Conservation (phyloP, 2,113 vertebrate species). For the Orcinus orca region DNA sequence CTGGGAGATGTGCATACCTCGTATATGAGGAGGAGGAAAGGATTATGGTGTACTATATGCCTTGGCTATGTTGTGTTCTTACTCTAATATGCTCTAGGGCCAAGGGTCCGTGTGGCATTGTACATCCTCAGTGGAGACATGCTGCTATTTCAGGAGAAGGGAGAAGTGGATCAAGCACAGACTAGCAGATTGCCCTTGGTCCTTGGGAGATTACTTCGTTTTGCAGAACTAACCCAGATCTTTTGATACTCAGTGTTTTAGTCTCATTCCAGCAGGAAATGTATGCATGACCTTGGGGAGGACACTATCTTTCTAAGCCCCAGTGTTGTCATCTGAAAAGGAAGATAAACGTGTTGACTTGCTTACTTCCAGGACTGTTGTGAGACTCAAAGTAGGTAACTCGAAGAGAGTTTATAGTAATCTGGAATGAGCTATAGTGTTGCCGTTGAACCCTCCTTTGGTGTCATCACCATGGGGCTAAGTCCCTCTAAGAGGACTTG, state of each 20-base stretch:
- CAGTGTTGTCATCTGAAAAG: background rate
- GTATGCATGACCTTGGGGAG: background rate
- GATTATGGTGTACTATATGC: fast-evolving
- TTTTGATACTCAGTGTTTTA: background rate
- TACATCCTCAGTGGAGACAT: background rate
- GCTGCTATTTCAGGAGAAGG: background rate
- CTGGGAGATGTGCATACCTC: background rate
- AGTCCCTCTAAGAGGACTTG: background rate
- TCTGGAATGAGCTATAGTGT: background rate
- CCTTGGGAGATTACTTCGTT: background rate
- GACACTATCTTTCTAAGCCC: background rate
- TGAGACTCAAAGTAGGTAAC: background rate
- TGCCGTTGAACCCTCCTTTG: background rate
- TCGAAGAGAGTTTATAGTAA: background rate
- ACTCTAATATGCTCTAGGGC: background rate
- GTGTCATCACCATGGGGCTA: background rate
- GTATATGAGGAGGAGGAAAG: fast-evolving
- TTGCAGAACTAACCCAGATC: background rate
- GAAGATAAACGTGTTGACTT: background rate
- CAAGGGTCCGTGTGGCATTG: background rate
- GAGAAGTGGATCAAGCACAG: background rate
- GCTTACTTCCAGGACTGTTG: background rate
- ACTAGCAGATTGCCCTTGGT: background rate
- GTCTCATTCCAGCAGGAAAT: background rate
- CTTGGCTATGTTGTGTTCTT: background rate